Percentiles rank a stretch among this genome's conserved stretches.
Evolutionary conservation across 1,140 invertebrate genomes (phyloP).

Genomic region (Homalodisca vitripennis): DNA sequence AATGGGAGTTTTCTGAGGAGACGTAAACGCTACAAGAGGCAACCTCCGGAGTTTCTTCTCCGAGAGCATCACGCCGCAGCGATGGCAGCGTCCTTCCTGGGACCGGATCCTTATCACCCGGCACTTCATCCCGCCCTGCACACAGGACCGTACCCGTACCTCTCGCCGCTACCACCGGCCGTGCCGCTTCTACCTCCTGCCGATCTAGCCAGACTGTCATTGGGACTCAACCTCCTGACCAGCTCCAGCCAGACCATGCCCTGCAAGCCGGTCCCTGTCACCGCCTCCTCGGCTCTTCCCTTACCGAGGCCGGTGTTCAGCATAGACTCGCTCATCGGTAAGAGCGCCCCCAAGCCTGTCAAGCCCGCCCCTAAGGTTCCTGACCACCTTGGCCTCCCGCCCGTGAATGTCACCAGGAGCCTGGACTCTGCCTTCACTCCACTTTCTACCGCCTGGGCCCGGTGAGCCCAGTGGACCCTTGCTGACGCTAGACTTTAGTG

Average conservation of each 20-base stretch:
- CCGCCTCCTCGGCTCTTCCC: constrained; percentile 39
- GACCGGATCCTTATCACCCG: constrained; percentile 45
- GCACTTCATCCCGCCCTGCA: constrained; percentile 43
- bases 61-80: constrained; percentile 49
- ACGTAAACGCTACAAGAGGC: constrained; percentile 92
- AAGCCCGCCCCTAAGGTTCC: constrained; percentile 11
- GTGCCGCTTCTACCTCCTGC: constrained; percentile 53
- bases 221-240: constrained; percentile 48
- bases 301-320: constrained; percentile 49
- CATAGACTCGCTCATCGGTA: constrained; percentile 55
- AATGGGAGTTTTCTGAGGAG: constrained; percentile 96
- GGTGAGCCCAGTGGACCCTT: constrained; percentile 34
- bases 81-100: constrained; percentile 51
- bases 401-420: constrained; percentile 34
- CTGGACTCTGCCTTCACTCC: constrained; percentile 43
- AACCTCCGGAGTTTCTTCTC: constrained; percentile 60
- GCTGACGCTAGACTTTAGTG: neutral
- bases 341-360: constrained; percentile 34
- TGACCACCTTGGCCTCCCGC: constrained; percentile 9
- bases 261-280: constrained; percentile 53
- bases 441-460: constrained; percentile 40
- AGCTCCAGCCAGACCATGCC: constrained; percentile 48
- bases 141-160: constrained; percentile 48
- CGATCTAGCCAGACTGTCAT: constrained; percentile 51
- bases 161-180: constrained; percentile 49